A percentile compares a stretch with the other conserved stretches of the same genome.
These are phyloP conservation scores for Rattus rattus DNA, from an alignment of 2,113 vertebrate genomes.

Conservation along the genomic window DNA sequence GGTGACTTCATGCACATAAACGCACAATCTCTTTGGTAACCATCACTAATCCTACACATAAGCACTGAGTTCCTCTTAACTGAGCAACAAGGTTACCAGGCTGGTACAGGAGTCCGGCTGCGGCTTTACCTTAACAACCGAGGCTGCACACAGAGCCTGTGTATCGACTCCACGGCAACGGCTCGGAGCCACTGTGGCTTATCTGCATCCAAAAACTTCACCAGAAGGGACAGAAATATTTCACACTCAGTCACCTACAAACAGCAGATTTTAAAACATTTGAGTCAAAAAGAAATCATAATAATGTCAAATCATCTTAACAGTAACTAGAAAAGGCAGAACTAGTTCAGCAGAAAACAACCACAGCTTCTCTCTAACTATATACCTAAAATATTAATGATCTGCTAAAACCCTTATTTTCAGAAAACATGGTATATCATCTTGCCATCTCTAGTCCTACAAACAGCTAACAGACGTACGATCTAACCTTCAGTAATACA, in stretches of 20 bases:
- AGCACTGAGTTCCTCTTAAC: neutral
- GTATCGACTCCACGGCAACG: slow-evolving; percentile 98
- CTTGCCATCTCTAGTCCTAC: neutral
- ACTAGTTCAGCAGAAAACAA: neutral
- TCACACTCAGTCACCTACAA: slow-evolving; percentile 99
- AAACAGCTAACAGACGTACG: neutral
- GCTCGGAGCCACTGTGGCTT: slow-evolving; percentile 99
- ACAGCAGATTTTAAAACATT: neutral
- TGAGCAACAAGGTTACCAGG: neutral
- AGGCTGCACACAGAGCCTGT: slow-evolving; percentile 97
- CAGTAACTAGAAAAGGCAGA: neutral
- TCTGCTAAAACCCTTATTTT: neutral
- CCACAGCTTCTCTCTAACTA: slow-evolving; percentile 8
- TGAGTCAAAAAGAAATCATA: slow-evolving; percentile 41
- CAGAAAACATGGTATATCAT: neutral
- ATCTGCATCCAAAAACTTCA: slow-evolving; percentile 99
- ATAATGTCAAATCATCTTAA: neutral
- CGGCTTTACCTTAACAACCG: slow-evolving; percentile 93
- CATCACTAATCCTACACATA: slow-evolving; percentile 26
- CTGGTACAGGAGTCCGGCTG: neutral
- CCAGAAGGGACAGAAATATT: slow-evolving; percentile 98
- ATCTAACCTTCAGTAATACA: neutral
- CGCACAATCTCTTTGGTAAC: neutral
- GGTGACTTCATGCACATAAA: neutral
- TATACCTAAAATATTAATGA: neutral